These are phyloP conservation scores for Leptopilina myrica DNA, from an alignment of 2,888 invertebrate species.

Conservation along the genomic window DNA sequence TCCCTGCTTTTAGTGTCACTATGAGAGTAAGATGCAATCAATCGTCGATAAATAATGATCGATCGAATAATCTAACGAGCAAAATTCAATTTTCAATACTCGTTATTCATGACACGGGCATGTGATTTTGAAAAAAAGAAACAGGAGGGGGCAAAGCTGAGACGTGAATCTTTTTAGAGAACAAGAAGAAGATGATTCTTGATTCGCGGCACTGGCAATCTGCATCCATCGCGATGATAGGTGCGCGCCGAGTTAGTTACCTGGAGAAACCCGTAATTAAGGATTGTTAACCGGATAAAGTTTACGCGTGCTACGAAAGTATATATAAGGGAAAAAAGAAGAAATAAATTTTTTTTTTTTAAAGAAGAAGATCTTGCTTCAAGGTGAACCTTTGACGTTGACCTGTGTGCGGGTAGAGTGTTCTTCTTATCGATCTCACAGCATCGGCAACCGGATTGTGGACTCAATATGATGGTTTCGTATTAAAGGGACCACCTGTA, in stretches of 20 bases:
- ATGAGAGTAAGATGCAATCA: background rate
- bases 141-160: background rate
- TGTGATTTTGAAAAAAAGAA: background rate
- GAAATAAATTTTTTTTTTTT: background rate
- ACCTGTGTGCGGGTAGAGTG: constrained; percentile 1
- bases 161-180: background rate
- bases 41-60: constrained; percentile 30
- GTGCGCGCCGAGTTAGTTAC: constrained; percentile 63
- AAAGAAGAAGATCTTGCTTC: constrained; percentile 10
- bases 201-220: constrained; percentile 60
- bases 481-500: constrained; percentile 19
- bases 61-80: constrained; percentile 38
- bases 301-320: constrained; percentile 60
- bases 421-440: constrained; percentile 23
- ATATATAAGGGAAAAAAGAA: constrained; percentile 7
- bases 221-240: constrained; percentile 66
- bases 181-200: constrained; percentile 27
- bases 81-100: constrained; percentile 38
- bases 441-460: constrained; percentile 15
- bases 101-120: constrained; percentile 22
- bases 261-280: constrained; percentile 64
- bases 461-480: background rate
- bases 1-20: background rate
- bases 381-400: constrained; percentile 19
- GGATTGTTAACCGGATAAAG: constrained; percentile 68